Evolutionary conservation across 2,797 vertebrate species (phyloP).

Genomic region (Danio aesculapii): DNA sequence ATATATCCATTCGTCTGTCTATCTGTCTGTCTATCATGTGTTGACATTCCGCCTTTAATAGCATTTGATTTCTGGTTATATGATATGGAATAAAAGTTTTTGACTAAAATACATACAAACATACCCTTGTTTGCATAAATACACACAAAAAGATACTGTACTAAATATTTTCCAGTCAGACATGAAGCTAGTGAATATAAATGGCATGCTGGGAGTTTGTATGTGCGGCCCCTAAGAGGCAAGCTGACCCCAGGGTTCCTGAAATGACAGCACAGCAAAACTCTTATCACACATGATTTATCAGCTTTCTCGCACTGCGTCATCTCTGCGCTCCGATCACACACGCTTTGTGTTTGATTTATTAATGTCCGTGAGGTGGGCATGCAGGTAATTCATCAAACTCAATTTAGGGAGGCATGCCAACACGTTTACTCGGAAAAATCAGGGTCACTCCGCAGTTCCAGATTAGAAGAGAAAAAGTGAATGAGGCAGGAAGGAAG

Average conservation of each 20-base stretch:
- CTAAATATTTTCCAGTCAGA: constrained; percentile 39
- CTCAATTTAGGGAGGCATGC: constrained; percentile 76
- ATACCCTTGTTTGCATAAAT: neutral
- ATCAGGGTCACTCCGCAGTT: constrained; percentile 71
- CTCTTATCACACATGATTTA: constrained; percentile 79
- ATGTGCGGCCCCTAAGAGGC: constrained; percentile 61
- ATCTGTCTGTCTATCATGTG: no score
- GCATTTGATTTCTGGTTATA: no score
- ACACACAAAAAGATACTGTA: neutral
- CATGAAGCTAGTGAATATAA: constrained; percentile 44
- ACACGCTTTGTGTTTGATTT: constrained; percentile 76
- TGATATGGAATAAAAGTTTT: neutral
- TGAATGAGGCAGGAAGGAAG: constrained; percentile 17
- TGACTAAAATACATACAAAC: neutral
- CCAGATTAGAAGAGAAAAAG: constrained; percentile 41
- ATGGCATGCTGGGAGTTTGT: constrained; percentile 66
- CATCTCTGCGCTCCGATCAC: constrained; percentile 71
- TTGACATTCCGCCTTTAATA: no score
- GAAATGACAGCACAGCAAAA: constrained; percentile 60
- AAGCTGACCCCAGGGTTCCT: constrained; percentile 67
- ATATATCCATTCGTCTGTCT: no score
- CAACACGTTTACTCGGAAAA: constrained; percentile 73
- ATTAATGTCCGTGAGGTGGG: constrained; percentile 75
- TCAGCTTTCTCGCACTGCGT: constrained; percentile 73
- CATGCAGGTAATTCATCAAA: constrained; percentile 78